phyloP scores from a whole-genome alignment of 2,113 vertebrate species.

The Sula dactylatra region DNA sequence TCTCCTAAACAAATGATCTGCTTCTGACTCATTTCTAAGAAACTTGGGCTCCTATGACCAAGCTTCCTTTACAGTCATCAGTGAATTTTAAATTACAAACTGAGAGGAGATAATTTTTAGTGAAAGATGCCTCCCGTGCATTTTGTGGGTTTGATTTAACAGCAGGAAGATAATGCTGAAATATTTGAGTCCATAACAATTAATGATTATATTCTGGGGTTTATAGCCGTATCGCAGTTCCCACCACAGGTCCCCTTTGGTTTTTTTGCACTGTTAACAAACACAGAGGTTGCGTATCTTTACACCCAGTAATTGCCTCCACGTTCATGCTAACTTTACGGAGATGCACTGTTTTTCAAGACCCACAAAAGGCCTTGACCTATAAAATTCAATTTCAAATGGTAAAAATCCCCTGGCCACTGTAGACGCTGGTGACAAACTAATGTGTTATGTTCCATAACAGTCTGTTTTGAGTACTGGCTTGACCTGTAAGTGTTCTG shows the following conservation, averaged over 20 bases:
- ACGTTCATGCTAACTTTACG: constrained; percentile 1
- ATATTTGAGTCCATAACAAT: constrained; percentile 29
- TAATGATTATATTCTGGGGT: constrained; percentile 7
- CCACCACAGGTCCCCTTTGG: neutral
- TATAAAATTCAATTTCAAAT: constrained; percentile 73
- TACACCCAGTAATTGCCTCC: constrained; percentile 26
- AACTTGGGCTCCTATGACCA: neutral
- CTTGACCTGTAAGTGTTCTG: constrained; percentile 77
- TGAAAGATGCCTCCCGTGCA: neutral
- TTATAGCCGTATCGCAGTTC: neutral
- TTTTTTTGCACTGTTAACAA: constrained; percentile 26
- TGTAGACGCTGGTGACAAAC: constrained; percentile 51
- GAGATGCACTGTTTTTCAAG: constrained; percentile 49
- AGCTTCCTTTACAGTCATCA: constrained; percentile 18
- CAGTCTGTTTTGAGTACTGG: constrained; percentile 67
- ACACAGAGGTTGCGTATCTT: constrained; percentile 13
- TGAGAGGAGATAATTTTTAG: neutral
- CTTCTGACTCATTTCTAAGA: constrained; percentile 49
- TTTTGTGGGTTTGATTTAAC: constrained; percentile 25
- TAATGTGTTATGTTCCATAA: constrained; percentile 68
- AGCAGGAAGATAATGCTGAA: neutral
- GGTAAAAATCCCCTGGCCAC: constrained; percentile 69
- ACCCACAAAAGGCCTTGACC: constrained; percentile 59
- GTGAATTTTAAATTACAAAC: constrained; percentile 17
- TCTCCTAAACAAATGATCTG: neutral